phyloP scores from a whole-genome alignment of 1,140 invertebrate species.

The Laupala kohalensis region DNA sequence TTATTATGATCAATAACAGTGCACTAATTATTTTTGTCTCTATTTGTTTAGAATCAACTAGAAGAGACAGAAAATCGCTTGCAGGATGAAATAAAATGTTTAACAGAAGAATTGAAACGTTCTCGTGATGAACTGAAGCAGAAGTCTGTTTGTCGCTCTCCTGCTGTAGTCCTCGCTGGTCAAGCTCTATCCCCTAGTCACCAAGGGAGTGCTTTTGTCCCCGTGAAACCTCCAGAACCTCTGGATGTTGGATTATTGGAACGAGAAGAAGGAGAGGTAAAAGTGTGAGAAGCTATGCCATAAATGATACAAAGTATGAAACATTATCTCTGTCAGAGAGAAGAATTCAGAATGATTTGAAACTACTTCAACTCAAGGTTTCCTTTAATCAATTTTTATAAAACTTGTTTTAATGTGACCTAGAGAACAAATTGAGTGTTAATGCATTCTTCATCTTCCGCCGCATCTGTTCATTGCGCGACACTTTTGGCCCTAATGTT shows the following conservation, averaged over 20 bases:
- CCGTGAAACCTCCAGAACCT: not conserved
- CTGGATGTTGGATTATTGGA: constrained; percentile 16
- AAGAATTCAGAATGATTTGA: too few species aligned
- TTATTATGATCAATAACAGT: too few species aligned
- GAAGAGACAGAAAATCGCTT: constrained; percentile 14
- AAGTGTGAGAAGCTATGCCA: too few species aligned
- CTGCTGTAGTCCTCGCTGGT: not conserved
- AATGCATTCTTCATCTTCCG: too few species aligned
- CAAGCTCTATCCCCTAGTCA: not conserved
- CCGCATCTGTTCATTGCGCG: too few species aligned
- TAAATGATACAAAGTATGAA: too few species aligned
- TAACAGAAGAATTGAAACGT: constrained; percentile 5
- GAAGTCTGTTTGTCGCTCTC: not conserved
- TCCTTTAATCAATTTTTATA: too few species aligned
- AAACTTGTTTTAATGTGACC: too few species aligned
- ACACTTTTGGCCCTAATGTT: too few species aligned
- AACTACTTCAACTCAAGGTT: too few species aligned
- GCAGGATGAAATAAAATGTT: constrained; percentile 1
- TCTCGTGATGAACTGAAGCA: not conserved
- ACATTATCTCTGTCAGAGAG: too few species aligned
- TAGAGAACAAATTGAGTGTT: too few species aligned
- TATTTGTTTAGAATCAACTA: constrained; percentile 17
- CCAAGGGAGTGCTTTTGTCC: not conserved
- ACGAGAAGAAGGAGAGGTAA: constrained; percentile 23
- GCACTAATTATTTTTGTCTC: not conserved